Evolutionary conservation across 2,888 invertebrate genomes (phyloP).

Genomic region (Drosophila cognata): DNA sequence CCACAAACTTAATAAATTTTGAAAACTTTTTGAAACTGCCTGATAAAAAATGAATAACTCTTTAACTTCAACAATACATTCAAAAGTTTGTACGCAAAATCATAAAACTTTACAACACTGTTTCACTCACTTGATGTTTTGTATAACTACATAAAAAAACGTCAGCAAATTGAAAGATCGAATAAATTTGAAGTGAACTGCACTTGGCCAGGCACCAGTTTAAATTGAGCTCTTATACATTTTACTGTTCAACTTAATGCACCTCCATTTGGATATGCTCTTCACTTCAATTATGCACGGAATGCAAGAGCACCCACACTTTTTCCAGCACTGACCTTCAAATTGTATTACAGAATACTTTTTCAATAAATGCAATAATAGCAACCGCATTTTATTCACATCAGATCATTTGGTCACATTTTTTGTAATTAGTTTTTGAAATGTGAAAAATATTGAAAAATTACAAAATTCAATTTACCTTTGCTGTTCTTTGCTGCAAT

Average conservation of each 20-base stretch:
- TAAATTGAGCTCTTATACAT: neutral
- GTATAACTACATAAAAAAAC: neutral
- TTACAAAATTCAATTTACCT: constrained; percentile 43
- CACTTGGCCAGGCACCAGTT: neutral
- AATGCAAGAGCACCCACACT: constrained; percentile 10
- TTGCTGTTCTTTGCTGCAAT: constrained; percentile 25
- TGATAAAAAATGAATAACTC: neutral
- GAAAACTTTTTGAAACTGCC: neutral
- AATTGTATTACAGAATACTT: constrained; percentile 8
- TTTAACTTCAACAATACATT: neutral
- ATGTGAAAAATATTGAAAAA: constrained; percentile 13
- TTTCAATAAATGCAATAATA: neutral
- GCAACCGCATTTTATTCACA: neutral
- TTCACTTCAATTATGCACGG: neutral
- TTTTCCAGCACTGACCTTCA: constrained; percentile 44
- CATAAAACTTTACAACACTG: neutral
- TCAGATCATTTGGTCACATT: constrained; percentile 10
- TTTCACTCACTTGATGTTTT: too few relatives aligned
- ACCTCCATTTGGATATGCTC: neutral
- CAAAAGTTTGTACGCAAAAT: neutral
- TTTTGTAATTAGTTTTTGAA: neutral
- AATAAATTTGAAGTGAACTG: neutral
- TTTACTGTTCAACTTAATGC: neutral
- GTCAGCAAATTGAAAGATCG: neutral
- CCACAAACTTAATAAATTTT: neutral